Evolutionary conservation across 2,113 vertebrate species (phyloP).

Genomic region (Perca schrenkii): DNA sequence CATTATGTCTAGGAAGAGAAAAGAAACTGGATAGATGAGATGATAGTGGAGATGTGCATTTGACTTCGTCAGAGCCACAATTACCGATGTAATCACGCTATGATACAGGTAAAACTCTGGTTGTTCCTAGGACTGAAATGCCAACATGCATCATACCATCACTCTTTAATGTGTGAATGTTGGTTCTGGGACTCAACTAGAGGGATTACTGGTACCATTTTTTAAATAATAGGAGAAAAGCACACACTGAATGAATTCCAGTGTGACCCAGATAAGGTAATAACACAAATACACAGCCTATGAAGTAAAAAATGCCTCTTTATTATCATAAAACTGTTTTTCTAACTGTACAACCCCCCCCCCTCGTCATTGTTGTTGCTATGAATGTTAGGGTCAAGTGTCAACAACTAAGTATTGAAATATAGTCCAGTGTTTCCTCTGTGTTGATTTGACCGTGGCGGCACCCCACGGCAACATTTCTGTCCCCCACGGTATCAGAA

Average conservation of each 20-base stretch:
- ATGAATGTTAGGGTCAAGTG: too few species aligned
- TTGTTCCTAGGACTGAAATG: constrained; percentile 54
- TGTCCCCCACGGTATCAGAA: too few species aligned
- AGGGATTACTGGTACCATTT: constrained; percentile 11
- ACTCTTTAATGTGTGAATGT: constrained; percentile 22
- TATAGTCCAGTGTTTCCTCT: too few species aligned
- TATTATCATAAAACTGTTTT: too few species aligned
- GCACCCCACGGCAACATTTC: too few species aligned
- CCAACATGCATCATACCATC: constrained; percentile 20
- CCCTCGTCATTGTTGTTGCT: too few species aligned
- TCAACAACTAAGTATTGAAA: too few species aligned
- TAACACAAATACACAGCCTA: too few species aligned
- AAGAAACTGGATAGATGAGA: constrained; percentile 59
- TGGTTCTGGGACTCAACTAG: constrained; percentile 20
- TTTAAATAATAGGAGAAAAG: constrained; percentile 33
- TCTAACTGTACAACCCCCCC: too few species aligned
- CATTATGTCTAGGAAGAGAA: constrained; percentile 53
- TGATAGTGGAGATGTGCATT: constrained; percentile 41
- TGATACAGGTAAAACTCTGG: constrained; percentile 37
- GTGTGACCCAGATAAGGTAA: too few species aligned
- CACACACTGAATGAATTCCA: background rate
- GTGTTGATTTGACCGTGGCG: too few species aligned
- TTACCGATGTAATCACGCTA: constrained; percentile 33
- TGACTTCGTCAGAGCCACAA: constrained; percentile 35
- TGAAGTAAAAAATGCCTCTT: too few species aligned